Evolutionary conservation across 1,140 invertebrate genomes (phyloP), one percentile per base, ranked within the genome.

Genomic region (Metaphire vulgaris): DNA sequence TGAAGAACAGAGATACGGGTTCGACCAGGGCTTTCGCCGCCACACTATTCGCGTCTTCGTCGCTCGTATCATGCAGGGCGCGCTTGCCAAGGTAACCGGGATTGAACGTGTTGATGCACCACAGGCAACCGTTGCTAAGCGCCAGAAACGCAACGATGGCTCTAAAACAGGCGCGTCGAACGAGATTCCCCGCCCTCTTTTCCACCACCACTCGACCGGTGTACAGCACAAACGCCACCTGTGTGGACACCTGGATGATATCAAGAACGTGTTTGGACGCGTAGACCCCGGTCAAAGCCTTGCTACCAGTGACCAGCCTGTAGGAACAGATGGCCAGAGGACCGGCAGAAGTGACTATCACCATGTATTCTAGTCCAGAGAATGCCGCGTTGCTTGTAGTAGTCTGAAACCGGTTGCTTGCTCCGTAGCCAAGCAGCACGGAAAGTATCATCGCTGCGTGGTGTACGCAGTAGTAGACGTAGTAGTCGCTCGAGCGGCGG

Each of bases 1-100:
- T 32, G 34, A 73, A 73, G 16, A 64, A 73, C 2, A 73, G 32
- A 28, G 72, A 73, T 6, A 73, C 32, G 2, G 72, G 72, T n/a
- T n/a, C n/a, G 1, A 26, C 26, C 28, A 73, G 12, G n/a, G 56
- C 34, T n/a, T 34, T 73, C 16, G 21, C 12, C 0, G 56, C 28
- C 2, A 56, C 28, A 1, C 26, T 14, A 32, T 34, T 34, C 14
- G n/a, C 34, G 28, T 33, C 26, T 2, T 34, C 28, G 1, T 16
- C 34, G 16, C 21, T 28, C 1, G n/a, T n/a, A 41, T 73, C 72
- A 6, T 26, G 32, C 56, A 34, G 41, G 41, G 6, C 6, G 21
- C 21, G 41, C 6, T 21, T 73, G 1, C 12, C 28, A 34, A 73
- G 56, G 6, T 14, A 33, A 6, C 41, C 72, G 26, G 41, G 16